These are phyloP conservation scores for Aplodontia rufa DNA, from an alignment of 2,113 vertebrate genomes.

Conservation along the genomic window DNA sequence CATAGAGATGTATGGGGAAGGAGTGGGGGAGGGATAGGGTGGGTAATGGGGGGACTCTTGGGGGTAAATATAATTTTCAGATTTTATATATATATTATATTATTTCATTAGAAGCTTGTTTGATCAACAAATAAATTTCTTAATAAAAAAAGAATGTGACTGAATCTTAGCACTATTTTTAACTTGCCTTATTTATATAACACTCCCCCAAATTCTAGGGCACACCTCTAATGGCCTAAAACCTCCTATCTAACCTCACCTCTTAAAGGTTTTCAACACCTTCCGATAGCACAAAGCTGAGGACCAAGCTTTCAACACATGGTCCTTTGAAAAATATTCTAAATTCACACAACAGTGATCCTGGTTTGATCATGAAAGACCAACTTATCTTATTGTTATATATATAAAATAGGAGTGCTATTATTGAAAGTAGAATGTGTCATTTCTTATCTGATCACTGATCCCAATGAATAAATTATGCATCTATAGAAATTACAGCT, in stretches of 20 bases:
- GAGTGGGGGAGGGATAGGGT: too few relatives aligned
- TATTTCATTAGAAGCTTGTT: too few relatives aligned
- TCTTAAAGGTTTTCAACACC: not conserved
- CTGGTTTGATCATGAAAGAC: not conserved
- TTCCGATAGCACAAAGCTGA: not conserved
- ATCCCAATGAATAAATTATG: not conserved
- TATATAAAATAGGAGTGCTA: not conserved
- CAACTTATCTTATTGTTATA: not conserved
- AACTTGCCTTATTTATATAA: not conserved
- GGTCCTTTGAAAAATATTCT: not conserved
- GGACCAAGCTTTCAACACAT: not conserved
- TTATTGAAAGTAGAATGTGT: not conserved
- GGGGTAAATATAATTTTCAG: too few relatives aligned
- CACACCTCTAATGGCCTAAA: not conserved
- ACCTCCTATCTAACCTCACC: not conserved
- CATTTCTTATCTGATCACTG: not conserved
- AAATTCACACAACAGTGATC: not conserved
- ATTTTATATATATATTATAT: too few relatives aligned
- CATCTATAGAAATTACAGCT: not conserved
- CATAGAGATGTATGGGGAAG: too few relatives aligned
- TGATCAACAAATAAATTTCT: too few relatives aligned
- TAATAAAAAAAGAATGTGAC: not conserved
- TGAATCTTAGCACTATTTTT: not conserved
- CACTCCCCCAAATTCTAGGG: not conserved
- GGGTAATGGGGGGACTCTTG: too few relatives aligned